Evolutionary conservation across 2,888 invertebrate genomes (phyloP).

Genomic region (Lasioglossum pauxillum): DNA sequence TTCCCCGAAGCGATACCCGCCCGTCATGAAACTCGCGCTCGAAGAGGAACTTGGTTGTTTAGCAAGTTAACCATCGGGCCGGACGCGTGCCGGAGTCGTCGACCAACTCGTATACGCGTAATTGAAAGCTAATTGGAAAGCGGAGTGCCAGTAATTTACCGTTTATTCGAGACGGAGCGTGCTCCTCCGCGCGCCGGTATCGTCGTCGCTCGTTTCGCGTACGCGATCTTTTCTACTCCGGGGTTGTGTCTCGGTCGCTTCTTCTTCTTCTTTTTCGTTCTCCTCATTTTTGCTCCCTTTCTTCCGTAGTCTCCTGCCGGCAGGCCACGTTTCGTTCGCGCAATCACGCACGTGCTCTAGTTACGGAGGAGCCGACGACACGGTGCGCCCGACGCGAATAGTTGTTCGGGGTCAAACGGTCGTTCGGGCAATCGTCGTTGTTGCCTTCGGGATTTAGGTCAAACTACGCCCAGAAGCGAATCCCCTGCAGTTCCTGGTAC

Average conservation of each 20-base stretch:
- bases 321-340: constrained; percentile 16
- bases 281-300: not conserved
- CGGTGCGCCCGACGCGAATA: constrained; percentile 45
- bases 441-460: constrained; percentile 64
- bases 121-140: constrained; percentile 63
- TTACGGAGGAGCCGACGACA: constrained; percentile 39
- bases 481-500: constrained; percentile 51
- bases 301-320: not conserved
- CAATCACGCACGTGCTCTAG: constrained; percentile 30
- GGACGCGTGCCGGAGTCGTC: constrained; percentile 46
- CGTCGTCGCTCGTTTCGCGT: not conserved
- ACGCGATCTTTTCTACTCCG: not conserved
- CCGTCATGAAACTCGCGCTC: not conserved
- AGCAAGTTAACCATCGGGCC: constrained; percentile 37
- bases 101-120: constrained; percentile 14
- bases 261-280: not conserved
- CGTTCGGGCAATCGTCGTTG: constrained; percentile 62
- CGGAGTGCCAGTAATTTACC: constrained; percentile 57
- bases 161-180: constrained; percentile 45
- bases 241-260: not conserved
- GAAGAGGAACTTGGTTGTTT: constrained; percentile 31
- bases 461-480: constrained; percentile 58
- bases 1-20: constrained; percentile 44
- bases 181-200: not conserved
- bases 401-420: constrained; percentile 66